Conservation (phyloP, 2,797 vertebrate genomes). For the Prunella strophiata region DNA sequence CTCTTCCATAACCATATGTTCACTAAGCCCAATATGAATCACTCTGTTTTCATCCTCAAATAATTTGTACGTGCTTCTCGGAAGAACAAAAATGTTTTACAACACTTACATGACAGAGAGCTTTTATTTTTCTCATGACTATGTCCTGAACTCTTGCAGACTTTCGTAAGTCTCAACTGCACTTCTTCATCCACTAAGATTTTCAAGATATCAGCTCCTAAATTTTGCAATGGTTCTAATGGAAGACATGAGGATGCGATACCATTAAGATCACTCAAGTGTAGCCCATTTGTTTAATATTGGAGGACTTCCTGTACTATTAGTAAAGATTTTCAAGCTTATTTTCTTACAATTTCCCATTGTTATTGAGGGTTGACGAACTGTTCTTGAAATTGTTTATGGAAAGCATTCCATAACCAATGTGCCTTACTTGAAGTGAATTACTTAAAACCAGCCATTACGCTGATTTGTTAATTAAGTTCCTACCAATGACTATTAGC, state of each 20-base stretch:
- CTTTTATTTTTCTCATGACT: neutral
- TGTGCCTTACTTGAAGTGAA: neutral
- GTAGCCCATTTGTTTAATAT: slow-evolving; percentile 46
- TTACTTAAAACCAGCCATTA: slow-evolving; percentile 6
- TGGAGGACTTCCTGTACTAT: slow-evolving; percentile 39
- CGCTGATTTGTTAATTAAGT: neutral
- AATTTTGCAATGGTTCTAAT: slow-evolving; percentile 42
- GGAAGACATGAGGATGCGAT: slow-evolving; percentile 18
- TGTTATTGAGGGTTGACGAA: neutral
- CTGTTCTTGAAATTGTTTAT: neutral
- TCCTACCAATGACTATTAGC: neutral
- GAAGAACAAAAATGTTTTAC: neutral
- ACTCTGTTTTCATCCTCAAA: neutral
- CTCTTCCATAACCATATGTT: neutral
- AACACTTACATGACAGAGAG: neutral
- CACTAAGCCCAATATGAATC: neutral
- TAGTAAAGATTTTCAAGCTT: slow-evolving; percentile 16
- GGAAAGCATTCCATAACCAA: neutral
- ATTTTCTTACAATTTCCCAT: slow-evolving; percentile 30
- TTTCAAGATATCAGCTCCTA: slow-evolving; percentile 13
- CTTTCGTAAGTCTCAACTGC: neutral
- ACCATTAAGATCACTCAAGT: slow-evolving; percentile 38
- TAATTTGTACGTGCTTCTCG: neutral
- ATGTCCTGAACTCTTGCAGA: neutral
- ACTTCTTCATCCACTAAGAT: neutral